These are phyloP conservation scores for Champsocephalus gunnari DNA, from an alignment of 2,797 vertebrate genomes.

Conservation along the genomic window DNA sequence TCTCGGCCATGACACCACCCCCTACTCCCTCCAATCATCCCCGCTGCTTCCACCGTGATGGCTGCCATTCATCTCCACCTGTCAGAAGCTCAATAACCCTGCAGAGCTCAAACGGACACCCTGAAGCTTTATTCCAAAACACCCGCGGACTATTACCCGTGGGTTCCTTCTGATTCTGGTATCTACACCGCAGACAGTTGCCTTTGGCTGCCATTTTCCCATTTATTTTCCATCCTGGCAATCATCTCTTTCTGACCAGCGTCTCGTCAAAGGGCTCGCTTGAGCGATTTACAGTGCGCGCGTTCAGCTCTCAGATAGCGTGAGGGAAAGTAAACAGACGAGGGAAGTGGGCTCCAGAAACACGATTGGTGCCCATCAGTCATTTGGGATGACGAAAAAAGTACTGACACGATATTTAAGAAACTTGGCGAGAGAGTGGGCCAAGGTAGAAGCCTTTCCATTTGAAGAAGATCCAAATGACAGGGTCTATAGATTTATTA, in stretches of 20 bases:
- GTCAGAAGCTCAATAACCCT: slow-evolving; percentile 37
- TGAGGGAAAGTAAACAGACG: slow-evolving; percentile 23
- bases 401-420: too few species aligned
- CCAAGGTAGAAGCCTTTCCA: too few species aligned
- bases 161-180: slow-evolving; percentile 12
- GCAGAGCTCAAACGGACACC: slow-evolving; percentile 8
- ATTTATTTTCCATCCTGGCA: slow-evolving; percentile 50
- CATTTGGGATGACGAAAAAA: too few species aligned
- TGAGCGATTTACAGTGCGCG: slow-evolving; percentile 26
- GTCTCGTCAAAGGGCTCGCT: slow-evolving; percentile 25
- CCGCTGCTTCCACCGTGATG: slow-evolving; percentile 48
- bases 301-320: slow-evolving; percentile 6
- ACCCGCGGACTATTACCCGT: slow-evolving; percentile 12
- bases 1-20: slow-evolving; percentile 50
- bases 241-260: slow-evolving; percentile 45
- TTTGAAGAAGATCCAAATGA: too few species aligned
- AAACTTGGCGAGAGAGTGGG: too few species aligned
- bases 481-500: too few species aligned
- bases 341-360: slow-evolving; percentile 9
- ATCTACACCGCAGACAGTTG: slow-evolving; percentile 32
- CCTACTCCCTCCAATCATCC: slow-evolving; percentile 51
- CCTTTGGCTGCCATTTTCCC: slow-evolving; percentile 32
- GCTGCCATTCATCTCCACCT: slow-evolving; percentile 55
- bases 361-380: slow-evolving; percentile 9
- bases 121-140: slow-evolving; percentile 24